phyloP scores from a whole-genome alignment of 2,113 vertebrate genomes.

The Thalassarche chlororhynchos region DNA sequence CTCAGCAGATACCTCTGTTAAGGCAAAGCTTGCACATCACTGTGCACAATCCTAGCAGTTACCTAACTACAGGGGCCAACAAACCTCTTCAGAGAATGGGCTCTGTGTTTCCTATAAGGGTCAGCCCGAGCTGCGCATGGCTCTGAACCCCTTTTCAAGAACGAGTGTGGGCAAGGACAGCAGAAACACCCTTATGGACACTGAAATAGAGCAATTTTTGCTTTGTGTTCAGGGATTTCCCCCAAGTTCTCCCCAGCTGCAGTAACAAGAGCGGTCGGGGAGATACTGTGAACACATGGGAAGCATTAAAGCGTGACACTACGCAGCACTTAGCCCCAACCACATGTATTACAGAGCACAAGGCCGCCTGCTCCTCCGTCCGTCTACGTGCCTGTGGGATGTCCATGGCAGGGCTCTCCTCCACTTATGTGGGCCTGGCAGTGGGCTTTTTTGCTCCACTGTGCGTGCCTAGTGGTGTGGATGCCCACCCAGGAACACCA shows the following conservation, averaged over 20 bases:
- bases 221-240: background rate
- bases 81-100: background rate
- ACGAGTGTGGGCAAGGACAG: fast-evolving
- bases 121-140: background rate
- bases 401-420: background rate
- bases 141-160: background rate
- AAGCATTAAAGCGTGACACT: background rate
- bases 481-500: background rate
- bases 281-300: background rate
- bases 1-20: background rate
- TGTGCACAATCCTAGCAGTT: background rate
- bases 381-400: background rate
- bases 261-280: background rate
- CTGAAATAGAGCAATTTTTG: background rate
- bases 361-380: background rate
- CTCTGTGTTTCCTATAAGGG: background rate
- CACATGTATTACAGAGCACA: background rate
- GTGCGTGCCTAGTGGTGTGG: too few species aligned
- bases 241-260: background rate
- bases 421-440: background rate
- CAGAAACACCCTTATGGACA: background rate
- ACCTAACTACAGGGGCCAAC: background rate
- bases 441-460: background rate
- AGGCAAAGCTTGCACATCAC: background rate
- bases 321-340: background rate